Base-by-base conservation (phyloP, 2,797 vertebrate species). In the Remorina albescens region DNA sequence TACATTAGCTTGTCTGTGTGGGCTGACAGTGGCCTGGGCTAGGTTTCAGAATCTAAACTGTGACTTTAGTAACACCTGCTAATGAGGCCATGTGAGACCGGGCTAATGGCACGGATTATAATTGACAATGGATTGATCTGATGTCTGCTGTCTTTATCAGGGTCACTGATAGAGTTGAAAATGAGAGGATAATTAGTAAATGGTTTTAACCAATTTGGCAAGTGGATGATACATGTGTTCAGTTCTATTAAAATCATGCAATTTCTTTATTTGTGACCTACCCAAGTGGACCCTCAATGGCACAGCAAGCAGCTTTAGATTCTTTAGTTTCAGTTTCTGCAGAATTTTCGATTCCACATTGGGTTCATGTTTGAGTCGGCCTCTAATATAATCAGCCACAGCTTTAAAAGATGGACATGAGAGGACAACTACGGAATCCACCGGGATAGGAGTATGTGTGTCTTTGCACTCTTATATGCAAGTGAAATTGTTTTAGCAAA, bases 301-400 rank as follows among this genome's bases (percentile, higher is more conserved):
- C 39, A 50, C 21, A 39, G 12, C 11, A 12, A 11, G 2, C 42
- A 41, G 16, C n/a, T 21, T 19, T 12, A 18, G 28, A 67, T 51
- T 12, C n/a, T 21, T 19, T 12, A 18, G 28, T 62, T 51, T 12
- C 3, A 34, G 11, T 59, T 39, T 53, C 4, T n/a, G 13, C 47
- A 58, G 57, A 5, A 41, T 39, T 28, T 53, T 6, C 8, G 9
- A 7, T 28, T 44, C 11, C 8, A 30, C 5, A 18, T n/a, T 21
- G 18, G n/a, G n/a, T n/a, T n/a, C n/a, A n/a, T 13, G 47, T 30
- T 21, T 1, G 32, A 26, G 26, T 8, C 39, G 2, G n/a, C n/a
- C n/a, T n/a, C n/a, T n/a, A n/a, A 81, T 94, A 92, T 90, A 93
- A 93, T 94, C 92, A 92, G 86, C 88, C 63, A 6, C 42, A 75